Evolutionary conservation across 2,113 vertebrate genomes (phyloP).

Genomic region (Hystrix brachyura): DNA sequence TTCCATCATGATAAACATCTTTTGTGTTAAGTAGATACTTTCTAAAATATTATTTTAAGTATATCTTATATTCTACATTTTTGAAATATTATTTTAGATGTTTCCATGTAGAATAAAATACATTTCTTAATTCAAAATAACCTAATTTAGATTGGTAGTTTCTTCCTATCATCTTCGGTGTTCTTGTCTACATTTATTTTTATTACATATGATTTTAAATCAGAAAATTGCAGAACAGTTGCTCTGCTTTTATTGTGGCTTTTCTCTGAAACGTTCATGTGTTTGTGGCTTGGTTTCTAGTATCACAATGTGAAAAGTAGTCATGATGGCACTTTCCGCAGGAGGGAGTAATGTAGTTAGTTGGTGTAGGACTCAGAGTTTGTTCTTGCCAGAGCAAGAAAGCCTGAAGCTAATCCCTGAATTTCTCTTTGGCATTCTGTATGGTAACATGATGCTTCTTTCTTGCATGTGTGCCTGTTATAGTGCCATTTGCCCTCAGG

Average conservation of each 20-base stretch:
- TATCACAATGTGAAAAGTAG: not conserved
- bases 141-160: not conserved
- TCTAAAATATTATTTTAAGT: not conserved
- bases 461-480: not conserved
- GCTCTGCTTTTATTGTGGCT: not conserved
- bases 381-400: not conserved
- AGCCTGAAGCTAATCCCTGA: not conserved
- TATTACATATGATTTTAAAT: not conserved
- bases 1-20: not conserved
- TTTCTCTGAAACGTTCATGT: not conserved
- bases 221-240: not conserved
- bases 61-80: not conserved
- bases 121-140: not conserved
- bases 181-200: not conserved
- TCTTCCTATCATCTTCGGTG: not conserved
- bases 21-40: not conserved
- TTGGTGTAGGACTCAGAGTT: not conserved
- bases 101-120: not conserved
- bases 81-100: not conserved
- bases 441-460: not conserved
- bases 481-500: not conserved
- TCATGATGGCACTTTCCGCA: not conserved
- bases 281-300: not conserved
- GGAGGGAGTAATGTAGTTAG: not conserved
- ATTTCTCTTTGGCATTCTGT: not conserved